Evolutionary conservation across 2,797 vertebrate species (phyloP), one percentile per base, ranked within the genome.

Genomic region (Sus cebifrons): DNA sequence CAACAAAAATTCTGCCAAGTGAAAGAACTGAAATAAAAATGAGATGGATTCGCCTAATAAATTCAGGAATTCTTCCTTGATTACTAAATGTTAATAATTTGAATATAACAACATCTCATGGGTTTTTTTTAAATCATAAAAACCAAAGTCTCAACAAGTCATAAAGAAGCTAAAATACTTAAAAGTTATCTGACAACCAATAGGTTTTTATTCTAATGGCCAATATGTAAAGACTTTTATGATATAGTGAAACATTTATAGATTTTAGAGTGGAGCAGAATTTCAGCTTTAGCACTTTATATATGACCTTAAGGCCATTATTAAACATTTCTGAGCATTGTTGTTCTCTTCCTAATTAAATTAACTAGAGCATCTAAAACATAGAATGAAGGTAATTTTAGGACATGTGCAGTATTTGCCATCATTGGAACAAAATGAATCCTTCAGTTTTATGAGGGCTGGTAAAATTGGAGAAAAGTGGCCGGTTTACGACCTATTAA

Each of bases 1-100:
- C 13, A 68, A 6, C 16, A 77, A 25, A 95, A 36, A 11, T 77
- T 81, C 74, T 62, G 2, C 40, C 29, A 88, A 70, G 13, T 75
- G 49, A 81, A 62, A 96, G 16, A 89, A 90, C 27, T 60, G 29
- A 71, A 44, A 75, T 64, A 92, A 84, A 90, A 88, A 5, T 91
- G 62, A 60, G 25, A 21, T 40, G 7, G 23, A 91, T 60, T 36
- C 32, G 20, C 4, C 17, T 23, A 91, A 75, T 6, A 9, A 32
- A 14, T 54, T 71, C 78, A 67, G 70, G 16, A 90, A 64, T 12
- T 79, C 29, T 89, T 40, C 11, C 21, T 62, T 75, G 15, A 52
- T 62, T 81, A n/a, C 21, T 82, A 21, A 75, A 16, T 78, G 27
- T 71, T 17, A 86, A 27, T 60, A 94, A 20, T 86, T 75, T 75